Evolutionary conservation across 2,888 invertebrate species (phyloP), one percentile per base, ranked within the genome.

Genomic region (Agrilus biguttatus): DNA sequence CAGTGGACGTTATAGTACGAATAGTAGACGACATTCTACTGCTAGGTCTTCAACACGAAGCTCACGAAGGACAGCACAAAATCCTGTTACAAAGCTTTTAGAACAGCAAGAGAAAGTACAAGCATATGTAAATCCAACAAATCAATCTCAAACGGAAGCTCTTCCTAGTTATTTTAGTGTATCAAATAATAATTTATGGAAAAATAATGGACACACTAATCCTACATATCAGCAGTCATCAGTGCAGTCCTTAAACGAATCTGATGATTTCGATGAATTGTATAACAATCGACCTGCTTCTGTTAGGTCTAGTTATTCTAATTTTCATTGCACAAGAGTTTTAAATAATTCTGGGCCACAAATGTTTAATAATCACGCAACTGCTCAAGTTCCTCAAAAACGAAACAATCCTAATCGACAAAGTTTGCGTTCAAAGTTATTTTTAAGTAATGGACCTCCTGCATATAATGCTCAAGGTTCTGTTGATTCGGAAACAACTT

Each of bases 241-340:
- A 37, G 78, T 77, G 5, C 83, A 84, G 55, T 78, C 77, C 40
- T 63, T 75, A 10, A 77, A 76, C 49, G 71, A 70, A 42, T 63
- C 62, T 34, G 78, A 78, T 51, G 78, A 80, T 53, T 59, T 77
- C 37, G 73, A 74, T 33, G 75, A 75, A 42, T 57, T 74, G 37
- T 78, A 78, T 49, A 75, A 75, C 50, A 79, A 80, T 59, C 68
- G 84, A 38, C 83, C 84, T 1, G 79, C 83, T 1, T 83, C 83
- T 5, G 84, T 82, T 5, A 70, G 83, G 45, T 90, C 89, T 0
- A 88, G 87, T 48, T 91, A 91, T 59, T 90, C 89, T 0, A 90
- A 90, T 66, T 91, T 89, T 61, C 90, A 90, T 60, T 88, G 83
- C 2, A 80, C 87, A 2, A 73, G 89, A 12, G 80, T 84, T 0